Conservation (phyloP, 2,888 invertebrate genomes). For the Dorcus parallelipipedus region DNA sequence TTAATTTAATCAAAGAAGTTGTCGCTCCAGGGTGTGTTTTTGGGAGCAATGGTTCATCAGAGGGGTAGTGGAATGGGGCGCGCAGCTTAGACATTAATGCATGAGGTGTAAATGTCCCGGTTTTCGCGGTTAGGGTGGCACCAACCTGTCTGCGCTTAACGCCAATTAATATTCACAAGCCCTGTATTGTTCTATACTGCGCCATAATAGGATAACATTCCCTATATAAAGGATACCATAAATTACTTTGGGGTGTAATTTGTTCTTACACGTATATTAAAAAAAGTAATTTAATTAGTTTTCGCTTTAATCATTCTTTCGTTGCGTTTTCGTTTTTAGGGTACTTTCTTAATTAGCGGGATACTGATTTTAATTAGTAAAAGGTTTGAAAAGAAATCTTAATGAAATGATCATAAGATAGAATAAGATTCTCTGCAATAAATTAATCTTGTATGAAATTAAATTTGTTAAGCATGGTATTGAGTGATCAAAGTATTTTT, state of each 20-base stretch:
- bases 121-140: slow-evolving; percentile 39
- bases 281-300: slow-evolving; percentile 20
- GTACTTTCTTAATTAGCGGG: too few species aligned
- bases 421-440: too few species aligned
- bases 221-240: slow-evolving; percentile 16
- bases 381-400: too few species aligned
- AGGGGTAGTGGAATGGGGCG: slow-evolving; percentile 27
- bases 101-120: slow-evolving; percentile 50
- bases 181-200: slow-evolving; percentile 18
- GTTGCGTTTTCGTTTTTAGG: background rate
- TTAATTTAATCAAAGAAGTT: slow-evolving; percentile 55
- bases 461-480: too few species aligned
- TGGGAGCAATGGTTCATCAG: slow-evolving; percentile 33
- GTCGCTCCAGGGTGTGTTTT: slow-evolving; percentile 49
- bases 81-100: slow-evolving; percentile 40
- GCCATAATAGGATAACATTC: slow-evolving; percentile 20
- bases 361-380: too few species aligned
- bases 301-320: slow-evolving; percentile 18
- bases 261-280: slow-evolving; percentile 14
- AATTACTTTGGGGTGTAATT: slow-evolving; percentile 17
- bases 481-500: too few species aligned
- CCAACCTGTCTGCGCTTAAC: slow-evolving; percentile 38
- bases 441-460: too few species aligned
- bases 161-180: slow-evolving; percentile 46
- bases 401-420: too few species aligned